Percentiles rank a stretch among this genome's conserved stretches.
Evolutionary conservation across 2,797 vertebrate species (phyloP).

Genomic region (Eulemur rubriventer): DNA sequence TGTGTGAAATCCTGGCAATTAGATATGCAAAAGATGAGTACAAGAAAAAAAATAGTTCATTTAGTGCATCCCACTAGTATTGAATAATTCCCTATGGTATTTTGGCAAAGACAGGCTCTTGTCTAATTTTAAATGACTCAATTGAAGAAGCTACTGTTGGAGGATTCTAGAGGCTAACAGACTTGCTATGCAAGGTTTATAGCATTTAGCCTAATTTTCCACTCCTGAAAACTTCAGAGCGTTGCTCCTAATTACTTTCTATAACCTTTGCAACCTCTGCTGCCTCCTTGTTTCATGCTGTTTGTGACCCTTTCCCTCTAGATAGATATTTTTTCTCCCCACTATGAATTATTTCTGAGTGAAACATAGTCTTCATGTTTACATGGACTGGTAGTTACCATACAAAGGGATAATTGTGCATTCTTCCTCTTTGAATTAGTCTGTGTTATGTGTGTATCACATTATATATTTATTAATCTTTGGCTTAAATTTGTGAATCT

Average conservation of each 20-base stretch:
- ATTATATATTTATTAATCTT: not conserved
- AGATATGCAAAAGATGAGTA: not conserved
- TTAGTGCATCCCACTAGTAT: not conserved
- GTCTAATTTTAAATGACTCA: constrained; percentile 44
- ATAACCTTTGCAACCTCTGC: not conserved
- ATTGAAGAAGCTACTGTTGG: not conserved
- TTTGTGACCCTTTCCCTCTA: not conserved
- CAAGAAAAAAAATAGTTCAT: not conserved
- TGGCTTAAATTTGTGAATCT: constrained; percentile 16
- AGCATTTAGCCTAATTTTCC: constrained; percentile 14
- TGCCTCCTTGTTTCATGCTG: not conserved
- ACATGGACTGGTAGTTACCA: not conserved
- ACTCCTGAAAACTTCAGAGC: constrained; percentile 9
- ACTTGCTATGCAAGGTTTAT: constrained; percentile 29
- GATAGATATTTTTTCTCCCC: not conserved
- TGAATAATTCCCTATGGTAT: not conserved
- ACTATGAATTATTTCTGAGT: not conserved
- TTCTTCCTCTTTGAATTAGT: not conserved
- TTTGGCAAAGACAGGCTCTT: constrained; percentile 15
- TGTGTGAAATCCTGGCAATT: not conserved
- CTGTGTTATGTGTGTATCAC: not conserved
- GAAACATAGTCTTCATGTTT: not conserved
- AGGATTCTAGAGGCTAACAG: constrained; percentile 28
- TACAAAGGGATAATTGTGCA: not conserved
- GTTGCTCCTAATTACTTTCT: not conserved